A percentile compares a stretch with the other conserved stretches of the same genome.
These are phyloP conservation scores for Zonotrichia albicollis DNA, from an alignment of 2,797 vertebrate species.

Conservation along the genomic window DNA sequence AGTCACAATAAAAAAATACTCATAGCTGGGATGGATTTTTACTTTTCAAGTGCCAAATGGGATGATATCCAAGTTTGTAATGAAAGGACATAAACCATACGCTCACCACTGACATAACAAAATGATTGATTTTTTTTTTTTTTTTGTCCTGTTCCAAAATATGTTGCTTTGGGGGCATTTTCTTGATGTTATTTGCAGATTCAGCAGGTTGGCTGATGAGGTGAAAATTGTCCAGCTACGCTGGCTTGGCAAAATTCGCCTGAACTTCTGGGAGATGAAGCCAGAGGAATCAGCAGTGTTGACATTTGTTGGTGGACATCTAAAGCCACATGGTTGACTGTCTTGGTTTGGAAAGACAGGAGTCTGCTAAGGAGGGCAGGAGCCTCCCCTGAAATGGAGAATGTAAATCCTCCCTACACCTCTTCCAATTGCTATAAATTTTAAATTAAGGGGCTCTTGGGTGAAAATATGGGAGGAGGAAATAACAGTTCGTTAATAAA, in stretches of 20 bases:
- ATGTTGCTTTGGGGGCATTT: neutral
- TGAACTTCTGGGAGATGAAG: neutral
- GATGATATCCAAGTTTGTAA: neutral
- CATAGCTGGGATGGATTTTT: neutral
- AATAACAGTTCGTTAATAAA: too few species aligned
- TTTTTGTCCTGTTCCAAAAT: neutral
- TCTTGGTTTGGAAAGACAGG: too few species aligned
- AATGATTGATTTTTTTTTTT: neutral
- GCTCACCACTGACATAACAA: neutral
- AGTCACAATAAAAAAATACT: neutral
- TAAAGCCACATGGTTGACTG: neutral
- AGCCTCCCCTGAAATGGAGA: too few species aligned
- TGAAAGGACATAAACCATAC: neutral
- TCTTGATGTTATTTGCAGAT: slow-evolving; percentile 33
- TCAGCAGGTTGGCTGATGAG: slow-evolving; percentile 21
- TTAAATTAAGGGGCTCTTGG: too few species aligned
- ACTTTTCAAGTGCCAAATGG: neutral
- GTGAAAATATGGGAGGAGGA: too few species aligned
- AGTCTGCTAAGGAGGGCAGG: too few species aligned
- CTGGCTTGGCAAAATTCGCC: slow-evolving; percentile 1
- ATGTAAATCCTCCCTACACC: too few species aligned
- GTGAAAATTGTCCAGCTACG: neutral
- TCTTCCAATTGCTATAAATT: too few species aligned
- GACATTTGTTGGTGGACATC: neutral
- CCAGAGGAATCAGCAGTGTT: neutral